phyloP scores from a whole-genome alignment of 2,797 vertebrate genomes.

The Nyctalus aviator region DNA sequence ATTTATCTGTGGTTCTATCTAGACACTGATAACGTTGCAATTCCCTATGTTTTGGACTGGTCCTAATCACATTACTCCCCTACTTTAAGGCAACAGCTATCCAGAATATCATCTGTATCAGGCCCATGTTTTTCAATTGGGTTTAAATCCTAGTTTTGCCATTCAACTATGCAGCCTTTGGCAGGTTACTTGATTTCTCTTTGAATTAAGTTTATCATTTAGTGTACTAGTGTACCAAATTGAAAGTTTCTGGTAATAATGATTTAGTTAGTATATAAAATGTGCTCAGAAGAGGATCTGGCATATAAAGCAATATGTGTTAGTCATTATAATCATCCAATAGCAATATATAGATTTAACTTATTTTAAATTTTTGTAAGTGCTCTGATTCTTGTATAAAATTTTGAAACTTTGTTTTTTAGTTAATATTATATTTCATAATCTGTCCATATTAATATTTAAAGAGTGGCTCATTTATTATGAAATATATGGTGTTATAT shows the following conservation, averaged over 20 bases:
- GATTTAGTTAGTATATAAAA: neutral
- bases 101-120: neutral
- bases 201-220: neutral
- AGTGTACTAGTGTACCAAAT: neutral
- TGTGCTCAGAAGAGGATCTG: neutral
- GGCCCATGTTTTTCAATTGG: neutral
- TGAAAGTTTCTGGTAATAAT: neutral
- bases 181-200: neutral
- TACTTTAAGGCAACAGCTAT: neutral
- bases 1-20: neutral
- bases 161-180: neutral
- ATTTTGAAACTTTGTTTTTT: neutral
- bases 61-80: neutral
- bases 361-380: neutral
- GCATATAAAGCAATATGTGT: neutral
- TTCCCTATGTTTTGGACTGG: neutral
- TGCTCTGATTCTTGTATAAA: neutral
- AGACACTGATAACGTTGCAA: neutral
- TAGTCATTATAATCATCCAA: neutral
- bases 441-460: neutral
- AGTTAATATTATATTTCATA: neutral
- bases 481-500: neutral
- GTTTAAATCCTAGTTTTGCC: neutral
- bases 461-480: neutral
- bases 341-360: neutral